Evolutionary conservation across 2,888 invertebrate genomes (phyloP).

Genomic region (Myopa testacea): DNA sequence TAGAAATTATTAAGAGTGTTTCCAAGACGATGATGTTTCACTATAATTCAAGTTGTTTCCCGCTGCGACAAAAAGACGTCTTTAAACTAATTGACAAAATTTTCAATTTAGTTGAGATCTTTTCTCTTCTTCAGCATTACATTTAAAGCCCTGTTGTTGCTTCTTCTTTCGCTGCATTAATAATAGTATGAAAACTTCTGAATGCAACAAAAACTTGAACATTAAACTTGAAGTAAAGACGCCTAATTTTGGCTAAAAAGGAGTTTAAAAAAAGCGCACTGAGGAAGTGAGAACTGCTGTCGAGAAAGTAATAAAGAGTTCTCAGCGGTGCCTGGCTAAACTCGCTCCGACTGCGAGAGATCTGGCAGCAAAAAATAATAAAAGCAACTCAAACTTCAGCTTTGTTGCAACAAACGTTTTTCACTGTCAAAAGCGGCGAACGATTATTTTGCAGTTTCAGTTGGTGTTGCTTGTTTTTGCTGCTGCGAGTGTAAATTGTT

Average conservation of each 20-base stretch:
- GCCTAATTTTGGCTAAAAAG: slow-evolving; percentile 16
- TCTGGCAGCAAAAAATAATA: neutral
- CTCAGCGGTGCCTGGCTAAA: neutral
- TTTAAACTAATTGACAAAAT: too few species aligned
- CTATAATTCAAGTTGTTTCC: too few species aligned
- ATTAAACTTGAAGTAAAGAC: neutral
- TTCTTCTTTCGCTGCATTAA: too few species aligned
- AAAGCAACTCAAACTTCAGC: neutral
- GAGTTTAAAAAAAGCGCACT: neutral
- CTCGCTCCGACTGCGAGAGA: neutral
- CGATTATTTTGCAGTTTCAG: neutral
- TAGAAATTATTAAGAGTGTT: too few species aligned
- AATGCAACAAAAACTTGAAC: too few species aligned
- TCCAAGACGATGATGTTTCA: too few species aligned
- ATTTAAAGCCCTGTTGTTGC: too few species aligned
- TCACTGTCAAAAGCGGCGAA: slow-evolving; percentile 24
- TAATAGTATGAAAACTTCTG: too few species aligned
- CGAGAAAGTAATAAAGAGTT: neutral
- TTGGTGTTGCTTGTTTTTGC: neutral
- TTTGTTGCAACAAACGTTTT: slow-evolving; percentile 24
- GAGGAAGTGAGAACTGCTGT: neutral
- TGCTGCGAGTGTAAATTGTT: neutral
- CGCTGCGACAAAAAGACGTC: too few species aligned
- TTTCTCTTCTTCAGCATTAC: too few species aligned
- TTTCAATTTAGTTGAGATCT: too few species aligned